These are phyloP conservation scores for Hoplodrina blanda DNA, from an alignment of 2,888 invertebrate genomes.

Conservation along the genomic window DNA sequence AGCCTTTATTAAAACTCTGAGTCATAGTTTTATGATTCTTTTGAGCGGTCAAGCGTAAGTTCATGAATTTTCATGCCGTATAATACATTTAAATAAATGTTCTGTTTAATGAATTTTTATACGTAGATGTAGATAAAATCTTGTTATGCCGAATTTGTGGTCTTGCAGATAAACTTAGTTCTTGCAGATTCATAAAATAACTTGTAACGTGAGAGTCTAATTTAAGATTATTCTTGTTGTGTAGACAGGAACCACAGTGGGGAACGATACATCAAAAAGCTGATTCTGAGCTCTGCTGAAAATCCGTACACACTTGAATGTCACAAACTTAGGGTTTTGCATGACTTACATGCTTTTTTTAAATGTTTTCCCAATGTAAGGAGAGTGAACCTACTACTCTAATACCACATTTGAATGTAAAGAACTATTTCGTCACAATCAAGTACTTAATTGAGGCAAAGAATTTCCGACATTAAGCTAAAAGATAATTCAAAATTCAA, in stretches of 20 bases:
- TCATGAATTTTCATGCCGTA: conserved; percentile 15
- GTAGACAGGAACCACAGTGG: background rate
- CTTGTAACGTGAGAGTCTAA: background rate
- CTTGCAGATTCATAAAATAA: conserved; percentile 1
- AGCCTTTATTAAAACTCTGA: conserved; percentile 5
- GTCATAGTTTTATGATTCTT: conserved; percentile 22
- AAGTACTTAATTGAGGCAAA: too few relatives aligned
- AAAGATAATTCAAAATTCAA: too few relatives aligned
- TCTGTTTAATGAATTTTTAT: conserved; percentile 9
- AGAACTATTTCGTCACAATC: too few relatives aligned
- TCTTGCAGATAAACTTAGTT: background rate
- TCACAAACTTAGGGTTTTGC: too few relatives aligned
- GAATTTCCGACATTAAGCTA: too few relatives aligned
- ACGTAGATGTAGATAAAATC: background rate
- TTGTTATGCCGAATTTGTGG: background rate
- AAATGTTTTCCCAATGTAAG: too few relatives aligned
- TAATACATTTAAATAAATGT: conserved; percentile 15
- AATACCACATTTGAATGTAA: too few relatives aligned
- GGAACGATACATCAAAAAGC: too few relatives aligned
- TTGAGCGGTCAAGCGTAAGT: conserved; percentile 31
- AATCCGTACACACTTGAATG: too few relatives aligned
- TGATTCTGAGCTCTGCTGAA: too few relatives aligned
- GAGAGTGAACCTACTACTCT: too few relatives aligned
- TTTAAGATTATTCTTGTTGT: background rate
- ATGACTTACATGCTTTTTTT: too few relatives aligned